phyloP scores from a whole-genome alignment of 2,797 vertebrate species.

The Ptychadena robeensis region DNA sequence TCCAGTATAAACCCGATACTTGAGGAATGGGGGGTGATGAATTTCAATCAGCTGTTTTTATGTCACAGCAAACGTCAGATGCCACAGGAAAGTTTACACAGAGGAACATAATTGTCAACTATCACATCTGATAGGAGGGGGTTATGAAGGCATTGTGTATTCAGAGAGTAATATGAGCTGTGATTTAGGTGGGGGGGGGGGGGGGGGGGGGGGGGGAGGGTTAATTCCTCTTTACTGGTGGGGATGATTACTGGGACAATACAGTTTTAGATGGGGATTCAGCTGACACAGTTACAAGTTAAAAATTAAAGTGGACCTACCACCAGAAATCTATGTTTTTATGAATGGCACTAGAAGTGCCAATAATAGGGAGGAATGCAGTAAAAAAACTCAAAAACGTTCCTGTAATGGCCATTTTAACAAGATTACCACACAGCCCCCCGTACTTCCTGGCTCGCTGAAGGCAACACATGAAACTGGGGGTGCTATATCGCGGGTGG shows the following conservation, averaged over 20 bases:
- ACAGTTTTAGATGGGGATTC: neutral
- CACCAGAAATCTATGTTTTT: too few relatives aligned
- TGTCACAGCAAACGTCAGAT: neutral
- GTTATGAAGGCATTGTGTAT: neutral
- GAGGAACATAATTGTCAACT: neutral
- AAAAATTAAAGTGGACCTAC: too few relatives aligned
- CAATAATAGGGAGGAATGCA: too few relatives aligned
- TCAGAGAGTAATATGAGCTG: neutral
- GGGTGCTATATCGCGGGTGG: too few relatives aligned
- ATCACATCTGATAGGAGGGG: neutral
- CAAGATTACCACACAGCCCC: too few relatives aligned
- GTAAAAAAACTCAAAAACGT: too few relatives aligned
- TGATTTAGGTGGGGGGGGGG: neutral
- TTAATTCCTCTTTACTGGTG: constrained; percentile 22
- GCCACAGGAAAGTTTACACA: neutral
- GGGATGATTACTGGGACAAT: neutral
- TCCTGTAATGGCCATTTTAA: too few relatives aligned
- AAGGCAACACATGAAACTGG: too few relatives aligned
- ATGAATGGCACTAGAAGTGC: too few relatives aligned
- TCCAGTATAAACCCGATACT: neutral
- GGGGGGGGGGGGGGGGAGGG: constrained; percentile 7
- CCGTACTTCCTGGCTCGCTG: too few relatives aligned
- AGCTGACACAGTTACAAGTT: neutral
- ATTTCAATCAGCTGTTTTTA: neutral
- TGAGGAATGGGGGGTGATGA: neutral